Evolutionary conservation across 2,888 invertebrate species (phyloP), one percentile per base, ranked within the genome.

Genomic region (Aspidapion aeneum): DNA sequence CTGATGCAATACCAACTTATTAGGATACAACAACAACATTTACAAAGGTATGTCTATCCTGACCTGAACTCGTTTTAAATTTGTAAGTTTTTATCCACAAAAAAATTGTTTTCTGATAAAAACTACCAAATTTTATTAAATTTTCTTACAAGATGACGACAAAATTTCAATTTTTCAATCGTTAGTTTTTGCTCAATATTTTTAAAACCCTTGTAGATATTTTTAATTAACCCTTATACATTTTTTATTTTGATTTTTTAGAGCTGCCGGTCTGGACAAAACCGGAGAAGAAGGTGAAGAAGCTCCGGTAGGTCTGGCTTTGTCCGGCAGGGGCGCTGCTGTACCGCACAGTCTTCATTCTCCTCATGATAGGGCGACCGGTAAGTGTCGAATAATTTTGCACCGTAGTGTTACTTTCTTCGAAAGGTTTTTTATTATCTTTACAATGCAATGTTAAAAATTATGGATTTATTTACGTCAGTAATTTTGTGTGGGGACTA

Each of bases 281-380:
- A 65, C 70, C 12, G 73, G 72, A 1, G 80, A 80, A 68, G 81
- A 81, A 71, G 80, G 80, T n/a, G 81, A 80, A 71, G 81, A 81
- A 69, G 80, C 80, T 35, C 80, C 81, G 1, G 84, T 83, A 64
- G 84, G 84, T 0, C 68, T 77, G 56, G 75, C 74, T 50, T 69
- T 77, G 52, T 74, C 76, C 20, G 82, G 82, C 52, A 82, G 88
- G 69, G 82, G 81, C 72, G 86, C 84, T 55, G 82, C 84, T 69
- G 90, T 86, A 73, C 90, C 87, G 67, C 89, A 84, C 64, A 86
- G 87, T 70, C 82, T 87, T 71, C 88, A 88, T 78, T 88, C 88
- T 74, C 89, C 89, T 52, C 85, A 86, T 70, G 88, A 90, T 78
- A 82, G 90, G 72, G 82, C 87, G 67, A 85, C 87, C 70, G 86